Evolutionary conservation across 2,113 vertebrate genomes (phyloP).

Genomic region (Hymenochirus boettgeri): DNA sequence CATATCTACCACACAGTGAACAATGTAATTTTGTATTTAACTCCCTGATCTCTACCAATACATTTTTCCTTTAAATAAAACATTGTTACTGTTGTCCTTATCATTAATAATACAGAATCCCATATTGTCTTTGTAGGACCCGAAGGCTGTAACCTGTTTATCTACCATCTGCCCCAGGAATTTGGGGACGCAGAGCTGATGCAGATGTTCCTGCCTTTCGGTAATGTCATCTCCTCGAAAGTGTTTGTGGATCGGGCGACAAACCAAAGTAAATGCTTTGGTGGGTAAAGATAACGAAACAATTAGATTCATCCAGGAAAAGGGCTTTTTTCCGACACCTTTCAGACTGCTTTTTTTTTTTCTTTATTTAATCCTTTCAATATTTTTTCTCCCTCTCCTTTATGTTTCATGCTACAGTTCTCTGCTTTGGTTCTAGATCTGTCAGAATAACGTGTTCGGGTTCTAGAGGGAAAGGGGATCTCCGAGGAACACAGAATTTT

Average conservation of each 20-base stretch:
- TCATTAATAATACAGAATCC: too few species aligned
- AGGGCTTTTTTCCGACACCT: conserved; percentile 68
- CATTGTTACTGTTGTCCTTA: too few species aligned
- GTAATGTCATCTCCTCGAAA: conserved; percentile 99
- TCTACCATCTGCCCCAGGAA: conserved; percentile 99
- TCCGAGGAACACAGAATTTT: background rate
- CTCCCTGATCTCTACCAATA: too few species aligned
- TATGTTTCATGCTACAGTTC: conserved; percentile 51
- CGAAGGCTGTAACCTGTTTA: conserved; percentile 99
- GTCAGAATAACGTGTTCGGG: background rate
- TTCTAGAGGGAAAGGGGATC: background rate
- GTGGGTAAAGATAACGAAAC: conserved; percentile 99
- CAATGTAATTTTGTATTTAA: too few species aligned
- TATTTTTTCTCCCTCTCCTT: conserved; percentile 44
- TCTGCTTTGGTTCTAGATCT: conserved; percentile 19
- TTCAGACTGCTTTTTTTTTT: conserved; percentile 66
- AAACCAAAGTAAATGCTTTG: conserved; percentile 99
- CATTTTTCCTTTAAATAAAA: too few species aligned
- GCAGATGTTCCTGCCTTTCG: conserved; percentile 99
- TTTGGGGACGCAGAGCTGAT: conserved; percentile 99
- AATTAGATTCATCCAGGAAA: conserved; percentile 88
- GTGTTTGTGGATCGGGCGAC: conserved; percentile 99
- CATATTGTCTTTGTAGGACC: conserved; percentile 79
- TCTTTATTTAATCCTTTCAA: conserved; percentile 34
- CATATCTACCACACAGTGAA: too few species aligned